These are phyloP conservation scores for Buceros bicornis DNA, from an alignment of 2,797 vertebrate genomes.

Conservation along the genomic window DNA sequence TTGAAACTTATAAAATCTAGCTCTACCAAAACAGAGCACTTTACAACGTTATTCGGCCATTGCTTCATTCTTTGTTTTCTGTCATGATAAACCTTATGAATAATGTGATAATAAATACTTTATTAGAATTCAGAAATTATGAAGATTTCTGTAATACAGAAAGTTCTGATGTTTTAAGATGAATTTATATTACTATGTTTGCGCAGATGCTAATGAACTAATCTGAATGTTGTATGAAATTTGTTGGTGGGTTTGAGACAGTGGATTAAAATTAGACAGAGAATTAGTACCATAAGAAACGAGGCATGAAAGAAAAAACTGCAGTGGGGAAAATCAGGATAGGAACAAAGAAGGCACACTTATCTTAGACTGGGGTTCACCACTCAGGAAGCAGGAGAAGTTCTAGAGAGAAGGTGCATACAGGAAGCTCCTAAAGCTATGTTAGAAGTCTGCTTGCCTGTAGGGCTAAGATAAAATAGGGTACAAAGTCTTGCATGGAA, in stretches of 20 bases:
- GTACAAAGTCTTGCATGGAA: neutral
- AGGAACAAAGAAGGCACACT: neutral
- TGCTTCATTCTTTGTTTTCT: conserved; percentile 2
- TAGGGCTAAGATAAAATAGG: conserved; percentile 49
- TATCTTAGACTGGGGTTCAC: conserved; percentile 24
- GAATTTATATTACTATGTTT: conserved; percentile 16
- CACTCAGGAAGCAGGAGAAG: neutral
- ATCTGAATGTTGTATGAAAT: conserved; percentile 39
- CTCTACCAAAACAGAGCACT: conserved; percentile 42
- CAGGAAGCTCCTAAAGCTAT: conserved; percentile 11
- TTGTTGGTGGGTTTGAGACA: conserved; percentile 45
- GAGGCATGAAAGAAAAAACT: conserved; percentile 26
- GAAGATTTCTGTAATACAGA: conserved; percentile 19
- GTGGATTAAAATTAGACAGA: conserved; percentile 51
- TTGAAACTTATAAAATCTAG: conserved; percentile 45
- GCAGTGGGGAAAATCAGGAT: neutral
- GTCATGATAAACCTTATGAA: conserved; percentile 48
- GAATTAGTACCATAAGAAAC: conserved; percentile 17
- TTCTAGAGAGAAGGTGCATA: conserved; percentile 19
- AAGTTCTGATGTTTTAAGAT: neutral
- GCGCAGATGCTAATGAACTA: conserved; percentile 60
- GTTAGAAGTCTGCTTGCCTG: conserved; percentile 55
- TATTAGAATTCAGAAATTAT: conserved; percentile 21
- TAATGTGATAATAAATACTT: conserved; percentile 40
- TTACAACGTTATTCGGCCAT: conserved; percentile 54